These are phyloP conservation scores for Drosophila kanekoi DNA, from an alignment of 2,888 invertebrate species.

Conservation along the genomic window DNA sequence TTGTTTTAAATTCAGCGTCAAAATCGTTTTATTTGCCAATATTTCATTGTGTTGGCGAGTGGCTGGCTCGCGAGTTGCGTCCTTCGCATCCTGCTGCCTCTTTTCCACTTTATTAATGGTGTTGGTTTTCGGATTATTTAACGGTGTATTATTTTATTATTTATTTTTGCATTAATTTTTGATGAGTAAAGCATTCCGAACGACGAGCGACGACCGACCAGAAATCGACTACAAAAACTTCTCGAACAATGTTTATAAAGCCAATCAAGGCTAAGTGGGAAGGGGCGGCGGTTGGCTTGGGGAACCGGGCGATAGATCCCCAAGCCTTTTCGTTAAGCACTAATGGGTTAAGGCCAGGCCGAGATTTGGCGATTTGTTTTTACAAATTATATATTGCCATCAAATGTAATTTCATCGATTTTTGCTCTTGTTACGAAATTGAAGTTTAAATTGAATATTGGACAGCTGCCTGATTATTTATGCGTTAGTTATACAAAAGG, in stretches of 20 bases:
- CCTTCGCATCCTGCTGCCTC: slow-evolving; percentile 6
- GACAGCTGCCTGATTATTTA: slow-evolving; percentile 75
- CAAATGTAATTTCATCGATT: slow-evolving; percentile 62
- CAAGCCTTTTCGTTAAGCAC: slow-evolving; percentile 23
- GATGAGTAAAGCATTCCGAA: slow-evolving; percentile 57
- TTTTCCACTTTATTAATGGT: slow-evolving; percentile 81
- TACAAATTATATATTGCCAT: slow-evolving; percentile 30
- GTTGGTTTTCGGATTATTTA: slow-evolving; percentile 83
- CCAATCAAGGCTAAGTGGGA: slow-evolving; percentile 35
- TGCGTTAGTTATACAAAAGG: slow-evolving; percentile 56
- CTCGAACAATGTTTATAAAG: slow-evolving; percentile 55
- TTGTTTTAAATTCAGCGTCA: slow-evolving; percentile 84
- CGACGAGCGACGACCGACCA: slow-evolving; percentile 10
- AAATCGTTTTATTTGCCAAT: slow-evolving; percentile 84
- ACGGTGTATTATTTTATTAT: slow-evolving; percentile 83
- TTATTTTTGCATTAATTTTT: slow-evolving; percentile 82
- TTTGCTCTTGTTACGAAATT: slow-evolving; percentile 55
- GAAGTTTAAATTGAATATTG: slow-evolving; percentile 46
- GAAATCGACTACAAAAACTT: slow-evolving; percentile 41
- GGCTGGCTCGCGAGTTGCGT: slow-evolving; percentile 40
- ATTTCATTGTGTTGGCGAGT: slow-evolving; percentile 76
- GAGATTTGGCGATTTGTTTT: slow-evolving; percentile 31
- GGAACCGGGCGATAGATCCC: neutral
- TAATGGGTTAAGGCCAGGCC: slow-evolving; percentile 55
- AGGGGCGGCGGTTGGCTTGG: neutral